Conservation (phyloP, 2,888 invertebrate genomes). For the Exocentrus adspersus region DNA sequence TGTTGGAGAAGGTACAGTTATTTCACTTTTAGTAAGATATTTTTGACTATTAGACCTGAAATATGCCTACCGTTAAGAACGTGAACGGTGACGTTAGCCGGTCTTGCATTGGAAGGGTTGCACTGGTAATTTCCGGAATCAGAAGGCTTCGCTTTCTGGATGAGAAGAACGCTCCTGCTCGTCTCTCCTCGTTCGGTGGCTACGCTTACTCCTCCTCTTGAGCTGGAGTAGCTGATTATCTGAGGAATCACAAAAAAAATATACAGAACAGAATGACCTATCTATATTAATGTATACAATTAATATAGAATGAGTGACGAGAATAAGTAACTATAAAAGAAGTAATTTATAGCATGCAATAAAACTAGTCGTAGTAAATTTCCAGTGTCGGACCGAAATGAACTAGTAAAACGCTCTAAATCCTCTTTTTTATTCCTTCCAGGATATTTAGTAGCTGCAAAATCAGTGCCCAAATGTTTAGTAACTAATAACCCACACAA, state of each 20-base stretch:
- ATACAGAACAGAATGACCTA: no score
- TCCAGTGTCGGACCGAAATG: neutral
- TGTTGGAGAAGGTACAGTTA: no score
- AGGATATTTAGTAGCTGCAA: constrained; percentile 4
- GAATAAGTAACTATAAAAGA: no score
- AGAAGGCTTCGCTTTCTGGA: constrained; percentile 85
- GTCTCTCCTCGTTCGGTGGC: constrained; percentile 92
- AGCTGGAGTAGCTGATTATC: constrained; percentile 95
- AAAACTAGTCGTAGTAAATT: neutral
- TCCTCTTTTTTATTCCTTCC: neutral
- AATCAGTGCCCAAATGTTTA: constrained; percentile 13
- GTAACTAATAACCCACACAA: constrained; percentile 15
- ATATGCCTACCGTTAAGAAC: constrained; percentile 86
- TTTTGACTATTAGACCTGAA: no score
- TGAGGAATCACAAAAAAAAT: constrained; percentile 61
- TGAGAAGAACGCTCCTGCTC: constrained; percentile 88
- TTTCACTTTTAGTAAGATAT: no score
- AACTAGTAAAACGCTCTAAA: neutral
- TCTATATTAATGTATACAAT: no score
- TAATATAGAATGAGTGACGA: no score
- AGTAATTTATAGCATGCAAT: no score
- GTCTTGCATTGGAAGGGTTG: constrained; percentile 92
- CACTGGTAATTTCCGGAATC: constrained; percentile 94
- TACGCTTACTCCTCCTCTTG: constrained; percentile 89
- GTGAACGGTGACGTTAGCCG: constrained; percentile 91